Base-by-base conservation (phyloP, 2,888 invertebrate genomes). In the Fissipunctia ypsillon region DNA sequence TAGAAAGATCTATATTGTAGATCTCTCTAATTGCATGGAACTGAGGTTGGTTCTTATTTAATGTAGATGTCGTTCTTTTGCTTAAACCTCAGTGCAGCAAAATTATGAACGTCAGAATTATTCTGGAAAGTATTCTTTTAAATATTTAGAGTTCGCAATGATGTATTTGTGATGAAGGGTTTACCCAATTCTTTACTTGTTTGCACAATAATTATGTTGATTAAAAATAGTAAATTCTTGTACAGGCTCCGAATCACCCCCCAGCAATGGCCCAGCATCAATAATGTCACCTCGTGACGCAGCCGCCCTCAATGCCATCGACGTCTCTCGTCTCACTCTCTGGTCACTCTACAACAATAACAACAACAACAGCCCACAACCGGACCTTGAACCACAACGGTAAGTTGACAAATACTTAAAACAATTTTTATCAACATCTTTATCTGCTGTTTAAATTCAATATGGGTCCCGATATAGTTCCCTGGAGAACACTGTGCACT, bases 321-420 rank as follows among this genome's bases (percentile, higher is more conserved):
- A 98, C 91, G 97, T 98, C 95, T 97, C 98, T 2, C 97, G 98
- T 75, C 97, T 98, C 84, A 97, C 98, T 0, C 96, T 98, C 38
- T 98, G 98, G 98, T 98, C 98, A 83, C 97, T 98, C 89, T 98
- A 98, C 94, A 98, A 98, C 92, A 98, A 97, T 90, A 98, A 97
- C 89, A 97, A 97, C 89, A 97, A 97, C 93, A 96, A 94, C 89
- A 96, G 97, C 88, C 95, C 95, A 25, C 96, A 96, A 80, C 96
- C 96, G 0, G 95, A 95, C 76, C 87, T 94, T 70, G 96, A 96
- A 85, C 95, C 96, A 69, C 96, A 96, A 91, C 94, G 95, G 96
- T 96, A 87, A 90, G 91, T 89, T 61, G 1, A 52, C 2, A 52
- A 50, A 25, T 14, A 25, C 25, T 45, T 19, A 0, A 52, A 45